Conservation (phyloP, 2,113 vertebrate species). For the Anolis sagrei region DNA sequence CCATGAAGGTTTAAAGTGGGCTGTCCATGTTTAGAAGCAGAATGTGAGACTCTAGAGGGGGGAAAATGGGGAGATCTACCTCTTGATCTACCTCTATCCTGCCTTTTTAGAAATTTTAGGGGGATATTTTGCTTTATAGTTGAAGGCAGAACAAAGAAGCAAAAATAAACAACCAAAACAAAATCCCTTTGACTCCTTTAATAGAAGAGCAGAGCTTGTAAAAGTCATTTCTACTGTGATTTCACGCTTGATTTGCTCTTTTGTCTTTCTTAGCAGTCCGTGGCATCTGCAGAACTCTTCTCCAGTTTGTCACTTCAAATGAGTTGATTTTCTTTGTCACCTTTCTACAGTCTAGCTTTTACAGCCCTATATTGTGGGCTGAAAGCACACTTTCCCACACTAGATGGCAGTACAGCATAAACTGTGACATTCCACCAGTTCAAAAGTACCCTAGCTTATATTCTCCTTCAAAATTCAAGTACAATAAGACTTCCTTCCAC, state of each 20-base stretch:
- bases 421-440: neutral
- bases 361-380: no score
- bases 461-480: neutral
- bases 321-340: no score
- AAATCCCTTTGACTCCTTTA: neutral
- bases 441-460: neutral
- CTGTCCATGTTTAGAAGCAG: neutral
- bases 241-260: no score
- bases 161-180: neutral
- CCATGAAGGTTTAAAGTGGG: neutral
- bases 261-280: no score
- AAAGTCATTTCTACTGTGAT: no score
- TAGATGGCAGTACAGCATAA: constrained; percentile 67
- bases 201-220: neutral
- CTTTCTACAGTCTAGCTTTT: no score
- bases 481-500: neutral
- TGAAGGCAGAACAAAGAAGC: neutral
- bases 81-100: neutral
- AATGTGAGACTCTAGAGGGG: neutral
- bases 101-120: neutral
- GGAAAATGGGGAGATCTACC: neutral
- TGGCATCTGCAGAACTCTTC: no score
- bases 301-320: no score
- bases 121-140: neutral
- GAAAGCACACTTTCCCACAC: constrained; percentile 26